These are phyloP conservation scores for Plodia interpunctella DNA, from an alignment of 1,140 invertebrate species.

Conservation along the genomic window DNA sequence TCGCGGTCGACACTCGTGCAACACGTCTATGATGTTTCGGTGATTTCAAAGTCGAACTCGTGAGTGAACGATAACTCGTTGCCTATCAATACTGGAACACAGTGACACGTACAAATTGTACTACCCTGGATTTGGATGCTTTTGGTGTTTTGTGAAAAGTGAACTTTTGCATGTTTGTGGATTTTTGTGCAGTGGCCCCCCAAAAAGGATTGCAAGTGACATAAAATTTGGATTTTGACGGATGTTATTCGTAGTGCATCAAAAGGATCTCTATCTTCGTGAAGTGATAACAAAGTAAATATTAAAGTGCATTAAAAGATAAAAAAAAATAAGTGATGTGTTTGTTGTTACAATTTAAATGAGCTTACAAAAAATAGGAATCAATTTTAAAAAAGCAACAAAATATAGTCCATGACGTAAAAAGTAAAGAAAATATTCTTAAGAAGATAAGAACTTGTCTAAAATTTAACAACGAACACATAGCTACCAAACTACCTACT, in stretches of 20 bases:
- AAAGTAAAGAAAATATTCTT: not conserved
- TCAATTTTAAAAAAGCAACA: not conserved
- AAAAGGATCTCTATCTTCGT: conserved; percentile 25
- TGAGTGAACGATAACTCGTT: conserved; percentile 64
- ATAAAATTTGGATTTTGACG: conserved; percentile 52
- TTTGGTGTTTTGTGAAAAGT: conserved; percentile 54
- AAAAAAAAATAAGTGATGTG: conserved; percentile 15
- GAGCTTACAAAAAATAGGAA: conserved; percentile 17
- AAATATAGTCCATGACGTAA: not conserved
- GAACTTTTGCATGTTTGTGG: conserved; percentile 55
- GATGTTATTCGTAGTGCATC: conserved; percentile 34
- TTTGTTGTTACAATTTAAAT: conserved; percentile 25
- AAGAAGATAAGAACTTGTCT: conserved; percentile 17
- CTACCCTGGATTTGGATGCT: conserved; percentile 64
- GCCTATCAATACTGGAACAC: conserved; percentile 57
- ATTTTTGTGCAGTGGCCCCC: conserved; percentile 62
- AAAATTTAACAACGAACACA: conserved; percentile 21
- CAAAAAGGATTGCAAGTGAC: conserved; percentile 63
- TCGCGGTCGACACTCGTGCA: conserved; percentile 64
- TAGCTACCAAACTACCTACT: too few species aligned
- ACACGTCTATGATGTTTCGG: conserved; percentile 75
- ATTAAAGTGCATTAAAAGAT: conserved; percentile 30
- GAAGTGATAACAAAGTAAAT: conserved; percentile 43
- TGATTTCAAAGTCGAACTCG: conserved; percentile 66
- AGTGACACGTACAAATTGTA: conserved; percentile 54